Conservation (phyloP, 2,797 vertebrate genomes). For the Neopelma chrysocephalum region DNA sequence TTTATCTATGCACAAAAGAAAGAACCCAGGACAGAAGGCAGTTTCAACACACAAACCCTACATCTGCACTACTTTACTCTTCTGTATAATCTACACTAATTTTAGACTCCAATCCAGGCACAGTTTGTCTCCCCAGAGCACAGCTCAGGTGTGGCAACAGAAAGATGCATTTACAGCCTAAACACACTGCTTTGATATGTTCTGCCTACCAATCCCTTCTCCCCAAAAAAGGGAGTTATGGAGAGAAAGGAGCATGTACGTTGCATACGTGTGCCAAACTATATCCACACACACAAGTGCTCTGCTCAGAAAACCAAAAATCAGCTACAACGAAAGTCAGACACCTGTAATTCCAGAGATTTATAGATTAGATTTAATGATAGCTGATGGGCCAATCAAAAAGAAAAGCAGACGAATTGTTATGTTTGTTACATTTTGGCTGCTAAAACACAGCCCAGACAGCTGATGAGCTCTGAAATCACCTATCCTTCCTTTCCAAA, state of each 20-base stretch:
- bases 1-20: background rate
- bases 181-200: background rate
- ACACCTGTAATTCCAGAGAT: background rate
- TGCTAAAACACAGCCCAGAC: background rate
- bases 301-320: background rate
- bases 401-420: background rate
- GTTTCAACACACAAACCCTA: background rate
- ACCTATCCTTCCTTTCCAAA: background rate
- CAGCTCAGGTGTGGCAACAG: background rate
- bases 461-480: background rate
- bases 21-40: background rate
- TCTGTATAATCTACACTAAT: background rate
- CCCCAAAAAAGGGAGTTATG: background rate
- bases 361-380: background rate
- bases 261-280: rapidly evolving
- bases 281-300: rapidly evolving
- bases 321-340: background rate
- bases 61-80: background rate
- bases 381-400: background rate
- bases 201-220: background rate
- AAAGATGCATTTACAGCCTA: background rate
- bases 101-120: background rate
- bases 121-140: no score
- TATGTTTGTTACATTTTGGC: background rate
- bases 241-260: no score